Conservation (phyloP, 2,113 vertebrate species). For the Scortum barcoo region DNA sequence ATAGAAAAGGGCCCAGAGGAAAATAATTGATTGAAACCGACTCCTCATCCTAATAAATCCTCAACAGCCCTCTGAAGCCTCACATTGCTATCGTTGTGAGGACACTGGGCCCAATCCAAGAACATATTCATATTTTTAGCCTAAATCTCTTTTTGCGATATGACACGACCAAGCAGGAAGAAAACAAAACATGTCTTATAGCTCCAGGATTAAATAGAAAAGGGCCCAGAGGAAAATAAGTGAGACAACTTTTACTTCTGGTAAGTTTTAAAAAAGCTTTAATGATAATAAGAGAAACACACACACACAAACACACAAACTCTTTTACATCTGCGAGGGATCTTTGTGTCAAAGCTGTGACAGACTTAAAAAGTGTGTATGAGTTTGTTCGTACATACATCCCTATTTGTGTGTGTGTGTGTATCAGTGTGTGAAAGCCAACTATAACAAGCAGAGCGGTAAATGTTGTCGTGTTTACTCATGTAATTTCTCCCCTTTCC, state of each 20-base stretch:
- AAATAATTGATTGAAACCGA: no score
- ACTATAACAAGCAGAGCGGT: conserved; percentile 53
- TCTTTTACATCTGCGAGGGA: not conserved
- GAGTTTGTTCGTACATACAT: not conserved
- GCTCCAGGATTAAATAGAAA: not conserved
- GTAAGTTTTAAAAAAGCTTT: not conserved
- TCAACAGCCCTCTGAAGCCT: not conserved
- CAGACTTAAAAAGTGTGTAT: not conserved
- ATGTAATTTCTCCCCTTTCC: conserved; percentile 19
- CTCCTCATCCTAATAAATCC: no score
- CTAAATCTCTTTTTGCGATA: not conserved
- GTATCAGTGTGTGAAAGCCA: conserved; percentile 44
- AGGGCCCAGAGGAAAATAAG: not conserved
- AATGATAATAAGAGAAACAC: not conserved
- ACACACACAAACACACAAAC: not conserved
- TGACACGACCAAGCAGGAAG: no score
- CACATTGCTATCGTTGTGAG: not conserved
- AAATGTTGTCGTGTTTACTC: conserved; percentile 43
- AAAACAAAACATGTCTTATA: not conserved
- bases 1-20: not conserved
- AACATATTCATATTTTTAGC: not conserved
- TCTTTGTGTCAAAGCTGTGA: not conserved
- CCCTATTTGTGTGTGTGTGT: conserved; percentile 8
- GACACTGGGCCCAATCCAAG: not conserved
- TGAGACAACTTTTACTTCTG: not conserved